Evolutionary conservation across 2,797 vertebrate genomes (phyloP), one percentile per base, ranked within the genome.

Genomic region (Sylvilagus floridanus): DNA sequence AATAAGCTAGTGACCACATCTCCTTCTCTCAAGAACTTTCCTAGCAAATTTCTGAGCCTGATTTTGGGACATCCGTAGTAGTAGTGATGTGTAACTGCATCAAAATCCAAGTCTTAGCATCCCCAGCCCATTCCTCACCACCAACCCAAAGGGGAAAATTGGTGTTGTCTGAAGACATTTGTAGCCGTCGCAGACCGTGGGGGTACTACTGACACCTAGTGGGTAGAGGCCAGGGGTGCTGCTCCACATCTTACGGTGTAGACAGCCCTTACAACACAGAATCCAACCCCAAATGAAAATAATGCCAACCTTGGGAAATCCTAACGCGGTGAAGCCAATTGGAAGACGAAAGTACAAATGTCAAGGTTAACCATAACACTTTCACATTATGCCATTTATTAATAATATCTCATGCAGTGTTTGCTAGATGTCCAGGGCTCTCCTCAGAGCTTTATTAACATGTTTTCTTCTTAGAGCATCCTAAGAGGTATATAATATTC

Each of bases 201-300:
- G 72, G 37, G 47, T 87, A 69, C 79, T 96, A 76, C 73, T 90
- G 84, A 97, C 92, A 91, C 77, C 88, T 93, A 93, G 94, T 87
- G 95, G 88, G 88, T 92, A 83, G 87, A 92, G 28, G n/a, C 75
- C 75, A 88, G 52, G 82, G 63, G 14, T 88, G 73, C 91, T 82
- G 78, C 60, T 86, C 66, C 47, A 52, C 1, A 72, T 19, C 57
- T 42, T 78, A 24, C 19, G 50, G n/a, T 1, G 24, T 28, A 50
- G 2, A 50, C 28, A 63, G 24, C 13, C 82, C 42, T 42, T 50
- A 60, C 13, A 42, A n/a, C 8, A 35, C 24, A 1, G 17, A 10
- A 32, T 72, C 47, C 13, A 71, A 21, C 37, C 65, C 73, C 7
- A 54, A 32, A 63, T 12, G 17, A 66, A 86, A 83, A 93, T 4